A percentile compares a stretch with the other conserved stretches of the same genome.
phyloP scores from a whole-genome alignment of 2,888 invertebrate genomes.

The Sinotaia quadrata region DNA sequence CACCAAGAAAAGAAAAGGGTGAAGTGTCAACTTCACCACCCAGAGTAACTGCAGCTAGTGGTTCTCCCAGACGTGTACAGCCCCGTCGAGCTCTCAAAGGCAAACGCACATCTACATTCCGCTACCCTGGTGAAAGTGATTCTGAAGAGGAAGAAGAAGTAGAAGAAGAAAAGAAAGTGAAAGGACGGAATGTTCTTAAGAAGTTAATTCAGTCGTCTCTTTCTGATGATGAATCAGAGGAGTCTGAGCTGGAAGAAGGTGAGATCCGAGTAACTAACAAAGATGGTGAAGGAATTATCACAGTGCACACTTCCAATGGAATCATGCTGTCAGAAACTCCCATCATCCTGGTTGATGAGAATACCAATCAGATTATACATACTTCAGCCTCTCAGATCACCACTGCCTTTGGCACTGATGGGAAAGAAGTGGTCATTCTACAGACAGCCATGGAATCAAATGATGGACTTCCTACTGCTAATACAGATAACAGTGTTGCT shows the following conservation, averaged over 20 bases:
- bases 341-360: constrained; percentile 20
- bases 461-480: not conserved
- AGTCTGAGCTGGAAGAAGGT: constrained; percentile 12
- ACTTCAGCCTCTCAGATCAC: not conserved
- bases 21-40: not conserved
- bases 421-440: not conserved
- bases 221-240: constrained; percentile 12
- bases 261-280: constrained; percentile 9
- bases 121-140: constrained; percentile 34
- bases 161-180: constrained; percentile 16
- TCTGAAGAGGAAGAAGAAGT: constrained; percentile 14
- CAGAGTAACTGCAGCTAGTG: not conserved
- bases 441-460: not conserved
- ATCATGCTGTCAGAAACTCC: constrained; percentile 15
- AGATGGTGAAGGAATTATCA: not conserved
- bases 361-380: constrained; percentile 8
- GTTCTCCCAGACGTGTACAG: constrained; percentile 37
- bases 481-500: not conserved
- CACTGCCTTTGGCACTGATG: not conserved
- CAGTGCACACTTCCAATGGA: constrained; percentile 12
- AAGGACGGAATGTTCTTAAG: constrained; percentile 14
- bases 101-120: constrained; percentile 38
- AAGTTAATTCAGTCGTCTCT: not conserved
- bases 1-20: constrained; percentile 11
- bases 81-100: constrained; percentile 51